Conservation (phyloP, 2,797 vertebrate genomes). For the Poeciliopsis paucimaculata region DNA sequence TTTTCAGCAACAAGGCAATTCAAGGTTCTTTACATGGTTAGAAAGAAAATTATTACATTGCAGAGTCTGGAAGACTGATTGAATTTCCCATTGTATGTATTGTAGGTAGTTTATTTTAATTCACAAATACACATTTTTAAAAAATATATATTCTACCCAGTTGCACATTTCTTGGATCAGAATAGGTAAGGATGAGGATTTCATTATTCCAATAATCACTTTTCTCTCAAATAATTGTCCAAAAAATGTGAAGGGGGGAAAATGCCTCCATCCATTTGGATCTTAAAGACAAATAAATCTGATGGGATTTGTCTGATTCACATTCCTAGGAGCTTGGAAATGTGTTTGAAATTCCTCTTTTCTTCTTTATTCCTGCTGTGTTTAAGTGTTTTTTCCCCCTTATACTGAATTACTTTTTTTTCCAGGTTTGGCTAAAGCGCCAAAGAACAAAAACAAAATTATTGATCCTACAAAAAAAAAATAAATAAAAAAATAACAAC, state of each 20-base stretch:
- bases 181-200: not conserved
- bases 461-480: slow-evolving; percentile 67
- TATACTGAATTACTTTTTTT: slow-evolving; percentile 45
- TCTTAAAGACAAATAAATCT: slow-evolving; percentile 19
- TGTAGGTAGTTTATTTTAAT: too few species aligned
- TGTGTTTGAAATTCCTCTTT: slow-evolving; percentile 52
- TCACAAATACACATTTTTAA: too few species aligned
- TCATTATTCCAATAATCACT: not conserved
- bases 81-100: too few species aligned
- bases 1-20: too few species aligned
- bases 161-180: too few species aligned
- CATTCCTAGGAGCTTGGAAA: slow-evolving; percentile 66
- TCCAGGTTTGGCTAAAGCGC: slow-evolving; percentile 39
- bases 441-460: slow-evolving; percentile 75
- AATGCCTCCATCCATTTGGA: slow-evolving; percentile 37
- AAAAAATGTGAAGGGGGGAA: slow-evolving; percentile 59
- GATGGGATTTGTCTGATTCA: slow-evolving; percentile 73
- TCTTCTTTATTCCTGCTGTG: slow-evolving; percentile 51
- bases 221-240: slow-evolving; percentile 60
- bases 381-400: slow-evolving; percentile 16
- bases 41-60: too few species aligned
- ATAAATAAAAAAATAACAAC: slow-evolving; percentile 49
- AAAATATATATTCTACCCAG: too few species aligned
- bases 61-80: too few species aligned
- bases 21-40: too few species aligned